Percentiles rank a stretch among this genome's conserved stretches.
Evolutionary conservation across 64 coral and sea anemone genomes (phyloP).

Genomic region (Montipora sp.): DNA sequence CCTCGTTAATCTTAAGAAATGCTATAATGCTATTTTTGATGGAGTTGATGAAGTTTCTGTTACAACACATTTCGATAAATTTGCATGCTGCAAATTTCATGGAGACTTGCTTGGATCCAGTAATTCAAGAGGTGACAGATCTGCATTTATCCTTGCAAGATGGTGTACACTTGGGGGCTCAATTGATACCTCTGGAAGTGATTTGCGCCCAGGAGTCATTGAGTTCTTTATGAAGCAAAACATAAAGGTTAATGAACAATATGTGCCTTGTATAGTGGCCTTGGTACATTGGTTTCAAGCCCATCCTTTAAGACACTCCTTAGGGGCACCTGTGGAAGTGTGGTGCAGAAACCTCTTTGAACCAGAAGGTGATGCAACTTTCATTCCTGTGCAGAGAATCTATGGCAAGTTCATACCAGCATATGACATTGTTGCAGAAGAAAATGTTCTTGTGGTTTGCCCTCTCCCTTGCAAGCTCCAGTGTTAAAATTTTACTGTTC

Average conservation of each 20-base stretch:
- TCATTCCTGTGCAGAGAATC: constrained; percentile 77
- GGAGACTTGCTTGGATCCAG: constrained; percentile 51
- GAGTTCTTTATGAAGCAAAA: constrained; percentile 67
- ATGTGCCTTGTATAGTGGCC: constrained; percentile 57
- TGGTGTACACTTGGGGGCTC: constrained; percentile 37
- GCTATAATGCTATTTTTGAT: constrained; percentile 3
- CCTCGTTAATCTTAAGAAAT: not conserved
- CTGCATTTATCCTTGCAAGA: constrained; percentile 56
- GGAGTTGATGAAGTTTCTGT: constrained; percentile 40
- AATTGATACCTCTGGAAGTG: constrained; percentile 45
- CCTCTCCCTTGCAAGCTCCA: constrained; percentile 48
- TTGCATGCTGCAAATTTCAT: constrained; percentile 34
- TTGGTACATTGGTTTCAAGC: constrained; percentile 64
- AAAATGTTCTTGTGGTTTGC: constrained; percentile 71
- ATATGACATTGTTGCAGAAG: constrained; percentile 41
- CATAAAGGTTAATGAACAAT: constrained; percentile 39
- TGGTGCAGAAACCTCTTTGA: constrained; percentile 75
- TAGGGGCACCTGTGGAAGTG: constrained; percentile 59
- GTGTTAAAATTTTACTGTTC: not conserved
- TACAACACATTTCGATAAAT: constrained; percentile 55
- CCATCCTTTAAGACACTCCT: constrained; percentile 16
- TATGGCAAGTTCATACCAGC: constrained; percentile 67
- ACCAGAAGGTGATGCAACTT: constrained; percentile 52
- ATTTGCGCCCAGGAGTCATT: constrained; percentile 63
- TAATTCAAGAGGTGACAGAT: constrained; percentile 40